These are phyloP conservation scores for Vimba vimba DNA, from an alignment of 2,113 vertebrate genomes.

Conservation along the genomic window DNA sequence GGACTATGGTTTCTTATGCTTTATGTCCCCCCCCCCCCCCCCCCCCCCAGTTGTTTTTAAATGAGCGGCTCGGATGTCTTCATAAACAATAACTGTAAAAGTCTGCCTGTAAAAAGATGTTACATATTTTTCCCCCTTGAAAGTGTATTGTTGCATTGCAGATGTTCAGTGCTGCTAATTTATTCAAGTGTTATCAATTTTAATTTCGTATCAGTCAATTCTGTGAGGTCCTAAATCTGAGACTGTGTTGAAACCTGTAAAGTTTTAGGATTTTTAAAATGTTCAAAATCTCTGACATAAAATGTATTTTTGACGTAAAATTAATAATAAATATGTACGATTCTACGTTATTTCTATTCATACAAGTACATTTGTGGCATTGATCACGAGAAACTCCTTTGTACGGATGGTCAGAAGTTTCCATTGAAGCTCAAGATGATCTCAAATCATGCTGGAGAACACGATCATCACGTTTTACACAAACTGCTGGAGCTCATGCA, in stretches of 20 bases:
- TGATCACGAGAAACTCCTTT: neutral
- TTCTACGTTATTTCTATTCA: neutral
- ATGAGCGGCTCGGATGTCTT: neutral
- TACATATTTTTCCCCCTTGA: constrained; percentile 16
- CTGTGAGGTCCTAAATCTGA: neutral
- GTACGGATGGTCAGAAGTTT: neutral
- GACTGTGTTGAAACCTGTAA: neutral
- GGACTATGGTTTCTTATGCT: neutral
- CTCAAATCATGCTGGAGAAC: constrained; percentile 1
- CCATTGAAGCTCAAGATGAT: neutral
- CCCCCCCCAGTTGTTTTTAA: neutral
- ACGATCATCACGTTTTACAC: neutral
- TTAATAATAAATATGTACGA: neutral
- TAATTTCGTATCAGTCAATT: neutral
- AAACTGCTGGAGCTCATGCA: neutral
- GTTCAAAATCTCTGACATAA: no score
- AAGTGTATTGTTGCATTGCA: neutral
- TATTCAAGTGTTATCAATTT: neutral
- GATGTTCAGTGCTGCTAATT: neutral
- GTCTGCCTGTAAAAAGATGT: neutral
- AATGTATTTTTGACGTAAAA: no score
- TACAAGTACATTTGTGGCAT: neutral
- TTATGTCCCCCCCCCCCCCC: neutral
- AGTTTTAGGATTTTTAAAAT: neutral
- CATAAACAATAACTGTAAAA: constrained; percentile 1